Evolutionary conservation across 2,888 invertebrate species (phyloP).

Genomic region (Melanchra persicariae): DNA sequence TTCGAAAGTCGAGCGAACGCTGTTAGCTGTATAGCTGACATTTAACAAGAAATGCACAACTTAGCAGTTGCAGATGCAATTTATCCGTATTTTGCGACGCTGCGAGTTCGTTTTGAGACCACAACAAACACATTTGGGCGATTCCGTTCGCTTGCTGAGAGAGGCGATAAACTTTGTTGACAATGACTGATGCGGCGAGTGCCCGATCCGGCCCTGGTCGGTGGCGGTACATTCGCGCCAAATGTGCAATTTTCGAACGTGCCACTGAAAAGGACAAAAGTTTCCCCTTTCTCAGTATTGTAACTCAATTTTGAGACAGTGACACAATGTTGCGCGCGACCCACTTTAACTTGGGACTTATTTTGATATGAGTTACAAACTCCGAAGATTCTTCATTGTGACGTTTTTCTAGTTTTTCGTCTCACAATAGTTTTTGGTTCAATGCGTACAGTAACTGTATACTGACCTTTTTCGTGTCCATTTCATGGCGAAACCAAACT

Average conservation of each 20-base stretch:
- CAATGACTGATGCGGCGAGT: conserved; percentile 85
- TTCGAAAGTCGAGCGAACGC: conserved; percentile 42
- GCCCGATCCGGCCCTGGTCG: conserved; percentile 64
- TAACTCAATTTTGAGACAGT: conserved; percentile 81
- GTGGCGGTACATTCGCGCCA: conserved; percentile 65
- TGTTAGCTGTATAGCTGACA: conserved; percentile 48
- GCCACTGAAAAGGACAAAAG: conserved; percentile 77
- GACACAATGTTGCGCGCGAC: conserved; percentile 77
- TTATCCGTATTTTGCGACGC: conserved; percentile 66
- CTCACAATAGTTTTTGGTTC: background rate
- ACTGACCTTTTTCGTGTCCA: conserved; percentile 41
- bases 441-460: conserved; percentile 8
- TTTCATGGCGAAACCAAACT: conserved; percentile 7
- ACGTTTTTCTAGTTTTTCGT: conserved; percentile 50
- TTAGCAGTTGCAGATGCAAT: conserved; percentile 71
- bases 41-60: conserved; percentile 73
- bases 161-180: conserved; percentile 86
- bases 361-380: conserved; percentile 75
- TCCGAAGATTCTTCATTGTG: conserved; percentile 62
- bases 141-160: conserved; percentile 72
- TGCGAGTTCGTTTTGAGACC: conserved; percentile 75
- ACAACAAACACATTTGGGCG: conserved; percentile 85
- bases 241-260: conserved; percentile 83
- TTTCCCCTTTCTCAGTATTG: conserved; percentile 75
- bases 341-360: conserved; percentile 76